A percentile compares a stretch with the other conserved stretches of the same genome.
Evolutionary conservation across 2,797 vertebrate species (phyloP).

Genomic region (Ammospiza maritima): DNA sequence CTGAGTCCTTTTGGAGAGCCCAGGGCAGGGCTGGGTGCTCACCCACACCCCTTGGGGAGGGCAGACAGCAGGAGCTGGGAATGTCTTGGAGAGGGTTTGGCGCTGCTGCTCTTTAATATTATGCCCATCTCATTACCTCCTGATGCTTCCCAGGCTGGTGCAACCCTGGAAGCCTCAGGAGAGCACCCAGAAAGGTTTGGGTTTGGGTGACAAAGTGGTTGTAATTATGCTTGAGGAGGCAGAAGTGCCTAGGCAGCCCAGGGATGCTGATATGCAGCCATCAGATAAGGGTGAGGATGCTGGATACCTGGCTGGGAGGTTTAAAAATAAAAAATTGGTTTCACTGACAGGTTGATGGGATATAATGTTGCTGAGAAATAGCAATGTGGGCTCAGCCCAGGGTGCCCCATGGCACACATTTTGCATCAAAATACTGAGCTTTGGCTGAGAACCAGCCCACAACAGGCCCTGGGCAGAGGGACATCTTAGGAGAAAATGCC

Average conservation of each 20-base stretch:
- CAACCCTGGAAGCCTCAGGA: not conserved
- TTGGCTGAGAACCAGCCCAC: not conserved
- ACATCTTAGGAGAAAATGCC: not conserved
- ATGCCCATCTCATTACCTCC: not conserved
- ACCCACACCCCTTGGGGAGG: not conserved
- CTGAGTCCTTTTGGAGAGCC: not conserved
- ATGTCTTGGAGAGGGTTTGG: not conserved
- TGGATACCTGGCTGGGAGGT: not conserved
- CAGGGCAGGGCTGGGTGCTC: not conserved
- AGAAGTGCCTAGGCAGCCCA: not conserved
- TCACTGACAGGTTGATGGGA: not conserved
- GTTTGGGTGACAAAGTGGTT: not conserved
- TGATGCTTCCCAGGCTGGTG: not conserved
- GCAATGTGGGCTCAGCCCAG: not conserved
- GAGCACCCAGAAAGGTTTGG: fast-evolving
- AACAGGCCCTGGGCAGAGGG: not conserved
- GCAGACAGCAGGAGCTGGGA: not conserved
- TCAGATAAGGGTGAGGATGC: not conserved
- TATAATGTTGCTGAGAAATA: not conserved
- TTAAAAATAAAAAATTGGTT: not conserved
- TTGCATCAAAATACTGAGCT: not conserved
- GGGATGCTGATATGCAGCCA: not conserved
- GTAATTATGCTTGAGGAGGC: not conserved
- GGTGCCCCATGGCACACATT: not conserved
- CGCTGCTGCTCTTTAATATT: not conserved